Percentiles rank a stretch among this genome's conserved stretches.
Conservation (phyloP, 64 coral and sea anemone species). For the Montipora capricornis region DNA sequence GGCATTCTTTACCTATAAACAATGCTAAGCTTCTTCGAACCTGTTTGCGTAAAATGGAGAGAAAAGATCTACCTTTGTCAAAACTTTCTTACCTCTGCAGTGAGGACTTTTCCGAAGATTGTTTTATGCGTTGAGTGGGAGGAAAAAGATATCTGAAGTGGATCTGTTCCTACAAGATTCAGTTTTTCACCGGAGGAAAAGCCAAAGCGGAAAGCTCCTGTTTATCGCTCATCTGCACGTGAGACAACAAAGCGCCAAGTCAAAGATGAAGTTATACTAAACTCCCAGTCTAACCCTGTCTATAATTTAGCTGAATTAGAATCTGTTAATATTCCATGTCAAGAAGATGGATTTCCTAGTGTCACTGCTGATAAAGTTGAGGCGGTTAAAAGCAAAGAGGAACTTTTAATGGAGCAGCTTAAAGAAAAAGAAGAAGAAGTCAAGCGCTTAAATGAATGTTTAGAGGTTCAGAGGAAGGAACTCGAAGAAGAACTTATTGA, state of each 20-base stretch:
- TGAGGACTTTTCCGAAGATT: background rate
- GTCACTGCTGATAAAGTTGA: background rate
- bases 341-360: background rate
- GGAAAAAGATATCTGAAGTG: background rate
- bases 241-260: too few species aligned
- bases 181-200: background rate
- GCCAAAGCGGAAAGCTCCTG: background rate
- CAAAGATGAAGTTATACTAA: background rate
- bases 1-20: conserved; percentile 25
- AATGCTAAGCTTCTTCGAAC: too few species aligned
- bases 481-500: background rate
- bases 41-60: background rate
- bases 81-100: conserved; percentile 47
- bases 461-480: background rate
- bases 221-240: too few species aligned
- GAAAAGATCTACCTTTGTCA: background rate
- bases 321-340: background rate
- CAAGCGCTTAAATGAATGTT: too few species aligned
- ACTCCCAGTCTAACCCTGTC: background rate
- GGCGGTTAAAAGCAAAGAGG: too few species aligned
- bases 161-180: background rate
- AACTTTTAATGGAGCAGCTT: too few species aligned
- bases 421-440: too few species aligned
- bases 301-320: background rate
- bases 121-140: background rate